Evolutionary conservation across 1,140 invertebrate species (phyloP).

Genomic region (Drosophila parabipectinata): DNA sequence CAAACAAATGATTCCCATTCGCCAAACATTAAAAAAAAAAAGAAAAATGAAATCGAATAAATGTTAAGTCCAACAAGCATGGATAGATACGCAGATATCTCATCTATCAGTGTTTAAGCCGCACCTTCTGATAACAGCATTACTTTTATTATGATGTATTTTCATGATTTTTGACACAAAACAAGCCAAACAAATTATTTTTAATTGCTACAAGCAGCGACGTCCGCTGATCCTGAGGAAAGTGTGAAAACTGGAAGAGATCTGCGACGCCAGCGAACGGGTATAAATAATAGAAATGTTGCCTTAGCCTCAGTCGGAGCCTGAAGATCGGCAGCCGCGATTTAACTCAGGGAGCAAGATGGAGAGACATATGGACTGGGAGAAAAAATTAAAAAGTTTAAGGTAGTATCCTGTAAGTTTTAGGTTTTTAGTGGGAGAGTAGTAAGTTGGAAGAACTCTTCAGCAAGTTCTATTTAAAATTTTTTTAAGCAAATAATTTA

Average conservation of each 20-base stretch:
- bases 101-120: conserved; percentile 32
- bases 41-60: conserved; percentile 20
- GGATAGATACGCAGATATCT: conserved; percentile 22
- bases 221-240: conserved; percentile 52
- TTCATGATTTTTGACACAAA: conserved; percentile 73
- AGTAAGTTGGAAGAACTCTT: too few species aligned
- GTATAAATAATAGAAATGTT: conserved; percentile 80
- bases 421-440: too few species aligned
- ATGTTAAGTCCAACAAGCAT: neutral
- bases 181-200: conserved; percentile 79
- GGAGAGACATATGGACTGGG: conserved; percentile 20
- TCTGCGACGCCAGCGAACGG: conserved; percentile 33
- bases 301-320: conserved; percentile 28
- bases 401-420: too few species aligned
- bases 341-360: conserved; percentile 13
- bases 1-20: conserved; percentile 36
- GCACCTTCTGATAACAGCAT: conserved; percentile 56
- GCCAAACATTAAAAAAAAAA: conserved; percentile 16
- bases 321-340: conserved; percentile 55
- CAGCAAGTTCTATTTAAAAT: too few species aligned
- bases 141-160: conserved; percentile 72
- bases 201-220: conserved; percentile 71
- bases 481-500: too few species aligned
- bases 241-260: conserved; percentile 76
- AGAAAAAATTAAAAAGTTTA: neutral